A percentile compares a stretch with the other conserved stretches of the same genome.
Conservation (phyloP, 2,113 vertebrate species). For the Syngnathus floridae region DNA sequence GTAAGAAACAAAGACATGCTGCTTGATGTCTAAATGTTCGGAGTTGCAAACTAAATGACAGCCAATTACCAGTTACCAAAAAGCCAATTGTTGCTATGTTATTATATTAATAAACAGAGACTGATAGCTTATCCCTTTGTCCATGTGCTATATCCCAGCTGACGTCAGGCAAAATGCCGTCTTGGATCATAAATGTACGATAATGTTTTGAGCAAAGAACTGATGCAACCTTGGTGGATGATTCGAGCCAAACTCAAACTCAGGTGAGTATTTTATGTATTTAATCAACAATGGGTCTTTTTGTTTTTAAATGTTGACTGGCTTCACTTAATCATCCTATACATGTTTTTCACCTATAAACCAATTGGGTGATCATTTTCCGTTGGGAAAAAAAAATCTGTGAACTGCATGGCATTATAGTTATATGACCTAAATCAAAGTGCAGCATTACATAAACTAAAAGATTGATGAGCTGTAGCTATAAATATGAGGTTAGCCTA, state of each 20-base stretch:
- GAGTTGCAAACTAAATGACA: background rate
- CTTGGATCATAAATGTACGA: background rate
- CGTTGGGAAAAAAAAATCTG: background rate
- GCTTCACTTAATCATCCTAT: no score
- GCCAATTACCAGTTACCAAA: background rate
- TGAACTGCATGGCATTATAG: background rate
- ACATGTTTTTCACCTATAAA: background rate
- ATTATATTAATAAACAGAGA: no score
- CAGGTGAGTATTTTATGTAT: no score
- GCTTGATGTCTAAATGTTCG: no score
- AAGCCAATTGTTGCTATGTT: no score
- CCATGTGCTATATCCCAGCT: no score
- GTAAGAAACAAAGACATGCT: background rate
- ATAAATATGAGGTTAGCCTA: background rate
- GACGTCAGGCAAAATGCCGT: background rate
- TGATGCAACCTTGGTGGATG: no score
- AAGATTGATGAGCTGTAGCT: background rate
- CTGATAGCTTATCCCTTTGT: no score
- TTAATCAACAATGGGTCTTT: no score
- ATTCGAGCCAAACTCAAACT: background rate
- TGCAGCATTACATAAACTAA: background rate
- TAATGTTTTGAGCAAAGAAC: background rate
- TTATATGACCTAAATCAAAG: constrained; percentile 1
- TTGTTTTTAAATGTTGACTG: background rate
- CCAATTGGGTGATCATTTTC: background rate